phyloP scores from a whole-genome alignment of 2,888 invertebrate genomes.

The Catonia carolina region DNA sequence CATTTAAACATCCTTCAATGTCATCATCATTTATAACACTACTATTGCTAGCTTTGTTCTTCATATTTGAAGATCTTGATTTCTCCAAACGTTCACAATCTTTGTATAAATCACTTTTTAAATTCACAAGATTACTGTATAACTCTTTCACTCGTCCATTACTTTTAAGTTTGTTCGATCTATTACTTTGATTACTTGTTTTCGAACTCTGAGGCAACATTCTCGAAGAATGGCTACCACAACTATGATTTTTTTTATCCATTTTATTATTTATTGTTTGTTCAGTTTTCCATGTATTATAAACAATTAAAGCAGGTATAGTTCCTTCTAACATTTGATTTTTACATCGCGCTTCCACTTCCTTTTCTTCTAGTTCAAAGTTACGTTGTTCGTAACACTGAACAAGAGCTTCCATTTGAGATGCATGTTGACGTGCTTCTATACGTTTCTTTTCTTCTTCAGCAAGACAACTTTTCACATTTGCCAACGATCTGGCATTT shows the following conservation, averaged over 20 bases:
- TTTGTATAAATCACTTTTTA: too few relatives aligned
- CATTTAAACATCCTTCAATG: constrained; percentile 12
- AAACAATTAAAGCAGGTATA: constrained; percentile 56
- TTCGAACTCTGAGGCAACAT: too few relatives aligned
- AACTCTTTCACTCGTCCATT: too few relatives aligned
- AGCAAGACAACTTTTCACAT: constrained; percentile 31
- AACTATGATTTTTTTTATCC: too few relatives aligned
- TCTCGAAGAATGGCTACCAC: too few relatives aligned
- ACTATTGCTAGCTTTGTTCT: not conserved
- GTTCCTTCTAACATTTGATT: constrained; percentile 54
- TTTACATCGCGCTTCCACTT: constrained; percentile 49
- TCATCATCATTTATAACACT: not conserved
- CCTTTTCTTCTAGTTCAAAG: constrained; percentile 47
- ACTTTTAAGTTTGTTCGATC: too few relatives aligned
- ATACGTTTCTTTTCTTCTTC: constrained; percentile 34
- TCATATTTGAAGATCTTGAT: not conserved
- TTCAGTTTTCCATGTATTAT: constrained; percentile 45
- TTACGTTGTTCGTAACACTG: constrained; percentile 51
- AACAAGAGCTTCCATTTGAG: constrained; percentile 44
- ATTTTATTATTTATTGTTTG: too few relatives aligned
- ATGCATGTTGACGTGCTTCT: constrained; percentile 35
- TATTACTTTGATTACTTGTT: too few relatives aligned
- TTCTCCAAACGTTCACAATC: too few relatives aligned
- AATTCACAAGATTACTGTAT: too few relatives aligned
- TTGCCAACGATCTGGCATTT: constrained; percentile 33